A percentile compares a stretch with the other conserved stretches of the same genome.
These are phyloP conservation scores for Bhutanitis thaidina DNA, from an alignment of 2,888 invertebrate genomes.

Conservation along the genomic window DNA sequence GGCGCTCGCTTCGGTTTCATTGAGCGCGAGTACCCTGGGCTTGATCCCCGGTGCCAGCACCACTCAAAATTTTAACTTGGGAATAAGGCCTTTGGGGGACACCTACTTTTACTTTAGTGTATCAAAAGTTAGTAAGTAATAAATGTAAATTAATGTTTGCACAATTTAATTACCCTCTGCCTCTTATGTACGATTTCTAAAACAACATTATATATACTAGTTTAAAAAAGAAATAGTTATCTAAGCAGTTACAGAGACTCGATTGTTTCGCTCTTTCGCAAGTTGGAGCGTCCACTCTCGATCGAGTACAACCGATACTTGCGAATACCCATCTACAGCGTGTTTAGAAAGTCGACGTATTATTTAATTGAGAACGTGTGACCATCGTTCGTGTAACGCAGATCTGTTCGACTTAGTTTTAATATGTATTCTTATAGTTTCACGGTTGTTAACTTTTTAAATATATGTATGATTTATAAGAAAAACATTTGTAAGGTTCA, in stretches of 20 bases:
- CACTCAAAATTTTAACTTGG: too few species aligned
- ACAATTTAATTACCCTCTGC: background rate
- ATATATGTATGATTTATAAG: background rate
- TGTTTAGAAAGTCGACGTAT: constrained; percentile 24
- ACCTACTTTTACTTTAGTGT: too few species aligned
- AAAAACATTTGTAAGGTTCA: too few species aligned
- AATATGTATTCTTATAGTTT: constrained; percentile 2
- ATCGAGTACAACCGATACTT: constrained; percentile 29
- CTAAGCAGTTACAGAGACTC: constrained; percentile 56
- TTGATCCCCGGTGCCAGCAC: too few species aligned
- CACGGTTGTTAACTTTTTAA: constrained; percentile 12
- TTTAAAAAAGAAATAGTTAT: constrained; percentile 41
- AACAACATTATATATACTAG: background rate
- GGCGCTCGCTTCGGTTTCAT: too few species aligned
- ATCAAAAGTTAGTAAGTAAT: too few species aligned
- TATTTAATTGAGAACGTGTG: constrained; percentile 21
- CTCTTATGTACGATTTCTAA: constrained; percentile 1
- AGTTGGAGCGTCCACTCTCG: constrained; percentile 56
- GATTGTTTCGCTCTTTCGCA: constrained; percentile 69
- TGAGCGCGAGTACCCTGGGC: too few species aligned
- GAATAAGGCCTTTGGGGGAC: too few species aligned
- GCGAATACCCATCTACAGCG: constrained; percentile 29
- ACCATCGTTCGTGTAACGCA: constrained; percentile 3
- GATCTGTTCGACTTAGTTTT: constrained; percentile 12
- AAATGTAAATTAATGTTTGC: too few species aligned